phyloP scores from a whole-genome alignment of 2,888 invertebrate genomes.

The Harpagoxenus sublaevis region DNA sequence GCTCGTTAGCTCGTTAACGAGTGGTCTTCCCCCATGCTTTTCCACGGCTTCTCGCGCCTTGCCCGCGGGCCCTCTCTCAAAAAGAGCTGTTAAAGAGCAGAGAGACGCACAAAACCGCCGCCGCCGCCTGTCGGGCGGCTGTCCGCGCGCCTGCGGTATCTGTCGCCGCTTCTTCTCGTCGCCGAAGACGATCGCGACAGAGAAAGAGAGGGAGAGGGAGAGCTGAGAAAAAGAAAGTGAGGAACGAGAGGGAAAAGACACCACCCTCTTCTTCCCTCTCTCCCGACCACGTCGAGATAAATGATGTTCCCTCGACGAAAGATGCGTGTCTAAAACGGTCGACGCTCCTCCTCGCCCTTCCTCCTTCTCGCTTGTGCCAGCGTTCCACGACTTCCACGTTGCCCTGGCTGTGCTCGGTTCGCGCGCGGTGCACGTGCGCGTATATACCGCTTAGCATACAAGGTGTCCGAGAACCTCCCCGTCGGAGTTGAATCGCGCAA shows the following conservation, averaged over 20 bases:
- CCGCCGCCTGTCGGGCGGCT: slow-evolving; percentile 49
- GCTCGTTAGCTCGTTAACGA: slow-evolving; percentile 58
- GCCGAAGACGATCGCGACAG: slow-evolving; percentile 9
- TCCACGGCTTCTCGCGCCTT: slow-evolving; percentile 26
- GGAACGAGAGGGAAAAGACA: slow-evolving; percentile 10
- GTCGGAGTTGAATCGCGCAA: background rate
- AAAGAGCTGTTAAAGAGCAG: slow-evolving; percentile 48
- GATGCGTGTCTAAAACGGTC: slow-evolving; percentile 58
- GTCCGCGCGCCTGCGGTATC: slow-evolving; percentile 47
- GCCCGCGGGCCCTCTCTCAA: slow-evolving; percentile 29
- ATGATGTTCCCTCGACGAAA: slow-evolving; percentile 61
- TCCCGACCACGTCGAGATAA: slow-evolving; percentile 34
- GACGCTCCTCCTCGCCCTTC: slow-evolving; percentile 41
- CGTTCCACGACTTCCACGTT: slow-evolving; percentile 4
- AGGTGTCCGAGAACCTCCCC: slow-evolving; percentile 14
- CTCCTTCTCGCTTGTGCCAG: slow-evolving; percentile 13
- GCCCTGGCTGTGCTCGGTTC: slow-evolving; percentile 17
- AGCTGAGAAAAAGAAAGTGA: slow-evolving; percentile 1
- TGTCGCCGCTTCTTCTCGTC: slow-evolving; percentile 38
- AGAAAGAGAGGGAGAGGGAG: slow-evolving; percentile 3
- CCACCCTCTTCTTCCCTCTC: background rate
- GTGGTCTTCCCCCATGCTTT: slow-evolving; percentile 11
- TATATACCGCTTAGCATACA: background rate
- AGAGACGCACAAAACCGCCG: slow-evolving; percentile 25
- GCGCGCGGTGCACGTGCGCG: slow-evolving; percentile 38